Percentiles rank a stretch among this genome's conserved stretches.
phyloP scores from a whole-genome alignment of 35 echinoderm and acorn worm genomes.

The Ophiothrix spiculata region DNA sequence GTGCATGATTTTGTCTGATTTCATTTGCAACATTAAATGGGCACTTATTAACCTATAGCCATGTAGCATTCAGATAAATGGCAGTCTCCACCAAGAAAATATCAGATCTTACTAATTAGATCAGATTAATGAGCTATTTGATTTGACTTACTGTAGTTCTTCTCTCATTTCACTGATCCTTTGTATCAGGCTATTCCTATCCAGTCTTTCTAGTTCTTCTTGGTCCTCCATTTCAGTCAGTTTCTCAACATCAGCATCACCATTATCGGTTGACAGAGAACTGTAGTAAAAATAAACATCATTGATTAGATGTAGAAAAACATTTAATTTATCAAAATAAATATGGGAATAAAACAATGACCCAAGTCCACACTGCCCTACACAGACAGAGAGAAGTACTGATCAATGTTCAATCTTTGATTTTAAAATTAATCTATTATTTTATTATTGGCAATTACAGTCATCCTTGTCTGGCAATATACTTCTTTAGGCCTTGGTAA shows the following conservation, averaged over 20 bases:
- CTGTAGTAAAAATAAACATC: constrained; percentile 3
- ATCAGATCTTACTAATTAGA: neutral
- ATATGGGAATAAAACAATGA: neutral
- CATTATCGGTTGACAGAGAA: constrained; percentile 18
- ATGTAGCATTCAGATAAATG: neutral
- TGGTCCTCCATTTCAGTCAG: constrained; percentile 46
- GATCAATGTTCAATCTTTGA: neutral
- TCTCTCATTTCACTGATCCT: constrained; percentile 54
- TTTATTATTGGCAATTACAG: neutral
- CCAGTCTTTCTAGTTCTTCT: constrained; percentile 66
- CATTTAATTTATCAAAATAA: neutral
- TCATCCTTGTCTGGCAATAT: too few species aligned
- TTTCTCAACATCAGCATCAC: constrained; percentile 51
- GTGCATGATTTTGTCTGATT: neutral
- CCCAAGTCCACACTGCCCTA: neutral
- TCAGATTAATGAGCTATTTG: neutral
- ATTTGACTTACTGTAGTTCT: constrained; percentile 44
- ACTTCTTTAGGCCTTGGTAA: too few species aligned
- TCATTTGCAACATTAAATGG: neutral
- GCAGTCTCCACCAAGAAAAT: neutral
- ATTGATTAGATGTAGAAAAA: constrained; percentile 43
- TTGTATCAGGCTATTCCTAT: constrained; percentile 53
- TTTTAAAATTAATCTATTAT: neutral
- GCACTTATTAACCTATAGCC: neutral
- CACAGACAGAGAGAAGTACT: neutral